Evolutionary conservation across 2,797 vertebrate genomes (phyloP).

Genomic region (Sebastes steindachneri): DNA sequence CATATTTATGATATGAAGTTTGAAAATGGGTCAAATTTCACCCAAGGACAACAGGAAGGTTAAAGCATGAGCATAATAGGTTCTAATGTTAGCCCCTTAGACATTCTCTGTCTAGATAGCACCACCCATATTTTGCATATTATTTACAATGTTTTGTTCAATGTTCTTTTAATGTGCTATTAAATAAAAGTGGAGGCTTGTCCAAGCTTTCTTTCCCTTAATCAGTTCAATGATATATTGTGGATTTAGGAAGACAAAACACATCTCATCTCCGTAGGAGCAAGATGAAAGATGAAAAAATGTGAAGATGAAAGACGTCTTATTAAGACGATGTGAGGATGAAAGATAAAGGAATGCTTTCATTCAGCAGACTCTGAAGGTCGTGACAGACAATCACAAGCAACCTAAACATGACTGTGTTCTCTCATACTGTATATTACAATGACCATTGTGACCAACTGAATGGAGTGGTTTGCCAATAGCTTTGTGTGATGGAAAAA

Average conservation of each 20-base stretch:
- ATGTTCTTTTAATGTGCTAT: too few relatives aligned
- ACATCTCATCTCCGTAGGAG: not conserved
- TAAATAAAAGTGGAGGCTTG: too few relatives aligned
- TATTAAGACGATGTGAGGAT: not conserved
- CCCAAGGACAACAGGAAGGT: too few relatives aligned
- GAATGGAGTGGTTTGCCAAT: not conserved
- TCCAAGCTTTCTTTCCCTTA: not conserved
- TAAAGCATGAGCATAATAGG: too few relatives aligned
- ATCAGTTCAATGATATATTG: not conserved
- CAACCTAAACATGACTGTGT: not conserved
- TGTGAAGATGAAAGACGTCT: not conserved
- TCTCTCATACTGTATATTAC: not conserved
- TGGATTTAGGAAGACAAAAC: not conserved
- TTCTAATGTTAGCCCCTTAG: too few relatives aligned
- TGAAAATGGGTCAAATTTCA: too few relatives aligned
- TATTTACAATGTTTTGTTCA: too few relatives aligned
- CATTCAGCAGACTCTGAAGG: slow-evolving; percentile 11
- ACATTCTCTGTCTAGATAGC: too few relatives aligned
- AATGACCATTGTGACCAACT: not conserved
- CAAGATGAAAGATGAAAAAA: not conserved
- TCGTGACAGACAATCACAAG: not conserved
- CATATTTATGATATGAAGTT: too few relatives aligned
- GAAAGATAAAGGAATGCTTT: slow-evolving; percentile 7
- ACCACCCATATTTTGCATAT: too few relatives aligned
- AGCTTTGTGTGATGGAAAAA: not conserved